Evolutionary conservation across 2,113 vertebrate species (phyloP), one percentile per base, ranked within the genome.

Genomic region (Seriola aureovittata): DNA sequence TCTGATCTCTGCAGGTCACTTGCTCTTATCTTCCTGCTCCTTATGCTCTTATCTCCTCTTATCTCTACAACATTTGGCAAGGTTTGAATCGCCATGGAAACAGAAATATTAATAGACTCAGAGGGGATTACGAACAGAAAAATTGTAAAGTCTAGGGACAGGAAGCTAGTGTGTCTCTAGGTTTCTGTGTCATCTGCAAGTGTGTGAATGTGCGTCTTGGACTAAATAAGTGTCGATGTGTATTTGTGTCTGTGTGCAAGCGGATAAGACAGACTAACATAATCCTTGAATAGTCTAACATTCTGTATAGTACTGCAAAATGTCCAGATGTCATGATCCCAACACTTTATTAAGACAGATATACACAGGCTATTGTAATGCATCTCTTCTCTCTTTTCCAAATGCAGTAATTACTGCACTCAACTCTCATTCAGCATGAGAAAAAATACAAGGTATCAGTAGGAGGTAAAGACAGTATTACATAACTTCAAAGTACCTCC

Each of bases 41-140:
- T 87, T 92, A 89, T 90, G 90, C 91, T 90, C 90, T 93, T 91
- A 93, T 94, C 92, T 87, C 80, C 85, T 87, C 83, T 92, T 91
- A 93, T 94, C 91, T 71, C 25, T 72, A 76, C 78, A 89, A 83
- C 84, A 90, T 92, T 92, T 93, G 90, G 79, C 84, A 85, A 85
- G 68, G 74, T 85, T 86, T 34, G 46, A 86, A 91, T 92, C 50
- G 67, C 93, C 90, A 93, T 94, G 89, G 92, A 91, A 94, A 94
- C 91, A 81, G 86, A 91, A 91, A 93, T 90, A 91, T 94, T 89
- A 93, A 90, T 93, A 91, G 88, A 85, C 80, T 91, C 83, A 83
- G 80, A 86, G 65, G 89, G 91, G 92, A 93, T 94, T 93, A 94
- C 48, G 14, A 86, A 84, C 63, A 44, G 73, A 73, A 85, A 90